phyloP scores from a whole-genome alignment of 2,797 vertebrate genomes.

The Leuciscus waleckii region DNA sequence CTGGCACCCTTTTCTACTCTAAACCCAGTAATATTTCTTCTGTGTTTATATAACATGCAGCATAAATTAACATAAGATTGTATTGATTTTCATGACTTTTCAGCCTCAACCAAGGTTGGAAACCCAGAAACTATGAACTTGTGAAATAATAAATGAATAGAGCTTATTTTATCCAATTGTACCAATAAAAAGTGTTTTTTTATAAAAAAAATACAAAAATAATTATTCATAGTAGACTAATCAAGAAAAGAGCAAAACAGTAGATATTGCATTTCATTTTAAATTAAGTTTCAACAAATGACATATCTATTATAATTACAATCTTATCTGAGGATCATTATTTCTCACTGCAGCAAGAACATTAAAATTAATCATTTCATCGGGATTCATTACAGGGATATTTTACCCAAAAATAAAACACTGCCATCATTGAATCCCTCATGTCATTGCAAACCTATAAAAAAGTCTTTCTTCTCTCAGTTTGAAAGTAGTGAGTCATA shows the following conservation, averaged over 20 bases:
- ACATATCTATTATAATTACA: not conserved
- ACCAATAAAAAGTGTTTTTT: no score
- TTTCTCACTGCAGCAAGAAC: not conserved
- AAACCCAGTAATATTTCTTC: not conserved
- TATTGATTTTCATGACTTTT: not conserved
- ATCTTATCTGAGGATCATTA: no score
- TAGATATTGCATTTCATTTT: not conserved
- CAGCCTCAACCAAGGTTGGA: not conserved
- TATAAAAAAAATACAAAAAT: no score
- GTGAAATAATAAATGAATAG: not conserved
- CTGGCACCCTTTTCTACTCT: not conserved
- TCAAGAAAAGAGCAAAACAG: no score
- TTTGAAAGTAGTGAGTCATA: slow-evolving; percentile 6
- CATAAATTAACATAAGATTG: not conserved
- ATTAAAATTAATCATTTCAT: not conserved
- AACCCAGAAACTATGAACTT: not conserved
- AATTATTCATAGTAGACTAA: no score
- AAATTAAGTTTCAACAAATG: not conserved
- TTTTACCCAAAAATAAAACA: not conserved
- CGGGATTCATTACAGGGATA: not conserved
- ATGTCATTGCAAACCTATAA: not conserved
- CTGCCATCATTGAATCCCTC: not conserved
- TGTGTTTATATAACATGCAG: not conserved
- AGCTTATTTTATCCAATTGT: no score
- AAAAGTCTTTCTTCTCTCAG: not conserved